phyloP scores from a whole-genome alignment of 2,888 invertebrate species.

The Lapara coniferarum region DNA sequence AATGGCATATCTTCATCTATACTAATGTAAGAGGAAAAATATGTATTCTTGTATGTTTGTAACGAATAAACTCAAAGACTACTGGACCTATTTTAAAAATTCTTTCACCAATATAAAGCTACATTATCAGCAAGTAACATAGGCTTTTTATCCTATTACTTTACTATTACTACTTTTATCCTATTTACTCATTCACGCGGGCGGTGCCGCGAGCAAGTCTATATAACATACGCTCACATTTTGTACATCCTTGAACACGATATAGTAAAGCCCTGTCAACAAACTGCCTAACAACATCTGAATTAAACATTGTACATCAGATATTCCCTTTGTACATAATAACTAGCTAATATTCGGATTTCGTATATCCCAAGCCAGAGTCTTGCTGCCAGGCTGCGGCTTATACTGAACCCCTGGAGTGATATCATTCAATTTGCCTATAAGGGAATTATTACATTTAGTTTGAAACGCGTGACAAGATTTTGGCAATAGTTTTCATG shows the following conservation, averaged over 20 bases:
- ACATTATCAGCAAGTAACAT: too few relatives aligned
- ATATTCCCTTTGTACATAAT: conserved; percentile 17
- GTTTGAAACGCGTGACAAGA: conserved; percentile 34
- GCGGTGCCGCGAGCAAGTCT: too few relatives aligned
- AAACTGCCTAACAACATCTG: background rate
- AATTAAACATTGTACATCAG: background rate
- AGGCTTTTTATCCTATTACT: too few relatives aligned
- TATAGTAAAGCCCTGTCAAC: too few relatives aligned
- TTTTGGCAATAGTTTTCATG: conserved; percentile 14
- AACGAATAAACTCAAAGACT: too few relatives aligned
- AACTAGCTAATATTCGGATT: conserved; percentile 20
- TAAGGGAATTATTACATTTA: conserved; percentile 41
- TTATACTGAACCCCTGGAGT: conserved; percentile 38
- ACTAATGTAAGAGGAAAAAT: too few relatives aligned
- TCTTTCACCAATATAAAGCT: too few relatives aligned
- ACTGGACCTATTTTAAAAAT: too few relatives aligned
- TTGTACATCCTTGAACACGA: background rate
- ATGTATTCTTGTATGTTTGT: too few relatives aligned
- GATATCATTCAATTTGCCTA: conserved; percentile 51
- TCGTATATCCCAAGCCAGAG: conserved; percentile 3
- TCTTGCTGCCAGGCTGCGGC: background rate
- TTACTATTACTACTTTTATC: too few relatives aligned
- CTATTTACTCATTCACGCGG: too few relatives aligned
- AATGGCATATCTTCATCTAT: too few relatives aligned
- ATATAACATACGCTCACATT: background rate